Evolutionary conservation across 2,888 invertebrate genomes (phyloP).

Genomic region (Gasteruption jaculator): DNA sequence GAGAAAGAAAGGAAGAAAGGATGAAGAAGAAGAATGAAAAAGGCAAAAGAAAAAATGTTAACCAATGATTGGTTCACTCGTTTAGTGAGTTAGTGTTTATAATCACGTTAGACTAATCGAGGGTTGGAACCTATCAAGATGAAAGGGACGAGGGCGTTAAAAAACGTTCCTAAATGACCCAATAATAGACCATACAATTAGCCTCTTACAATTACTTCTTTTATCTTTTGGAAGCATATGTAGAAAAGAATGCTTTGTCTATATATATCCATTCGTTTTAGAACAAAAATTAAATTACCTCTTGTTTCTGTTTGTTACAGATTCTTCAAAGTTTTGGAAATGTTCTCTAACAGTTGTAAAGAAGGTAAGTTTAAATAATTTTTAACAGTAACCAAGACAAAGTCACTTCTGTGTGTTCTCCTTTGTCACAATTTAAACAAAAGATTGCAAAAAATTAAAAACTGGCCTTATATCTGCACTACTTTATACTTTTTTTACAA

Average conservation of each 20-base stretch:
- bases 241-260: conserved; percentile 3
- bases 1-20: conserved; percentile 16
- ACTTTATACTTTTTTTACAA: too few relatives aligned
- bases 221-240: conserved; percentile 1
- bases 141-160: conserved; percentile 34
- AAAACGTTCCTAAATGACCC: conserved; percentile 34
- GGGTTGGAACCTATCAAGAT: conserved; percentile 27
- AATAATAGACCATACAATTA: conserved; percentile 19
- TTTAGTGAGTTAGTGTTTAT: conserved; percentile 40
- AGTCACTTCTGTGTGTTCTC: neutral
- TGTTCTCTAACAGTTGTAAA: conserved; percentile 39
- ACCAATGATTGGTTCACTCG: too few relatives aligned
- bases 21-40: too few relatives aligned
- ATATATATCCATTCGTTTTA: conserved; percentile 7
- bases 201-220: conserved; percentile 7
- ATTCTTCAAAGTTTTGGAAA: conserved; percentile 48
- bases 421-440: too few relatives aligned
- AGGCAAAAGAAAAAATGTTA: too few relatives aligned
- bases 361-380: conserved; percentile 41
- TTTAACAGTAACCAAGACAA: neutral
- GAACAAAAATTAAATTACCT: conserved; percentile 14
- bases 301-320: conserved; percentile 44
- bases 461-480: too few relatives aligned
- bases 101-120: conserved; percentile 46
- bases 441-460: too few relatives aligned